These are phyloP conservation scores for Tetramorium bicarinatum DNA, from an alignment of 2,888 invertebrate genomes.

Conservation along the genomic window DNA sequence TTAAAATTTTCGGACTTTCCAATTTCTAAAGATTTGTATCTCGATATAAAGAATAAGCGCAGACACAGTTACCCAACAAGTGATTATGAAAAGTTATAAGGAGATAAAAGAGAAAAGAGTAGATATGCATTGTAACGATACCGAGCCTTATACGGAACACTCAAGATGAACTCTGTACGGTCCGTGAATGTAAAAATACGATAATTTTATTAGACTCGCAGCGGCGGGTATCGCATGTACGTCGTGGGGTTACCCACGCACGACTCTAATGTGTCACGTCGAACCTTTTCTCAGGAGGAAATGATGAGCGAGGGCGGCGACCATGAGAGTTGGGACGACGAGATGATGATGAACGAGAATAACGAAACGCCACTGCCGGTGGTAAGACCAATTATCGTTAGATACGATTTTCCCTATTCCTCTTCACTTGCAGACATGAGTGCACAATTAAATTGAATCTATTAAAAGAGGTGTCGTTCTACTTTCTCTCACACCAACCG, in stretches of 20 bases:
- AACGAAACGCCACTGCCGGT: constrained; percentile 83
- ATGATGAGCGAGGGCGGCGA: constrained; percentile 85
- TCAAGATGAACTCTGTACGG: constrained; percentile 16
- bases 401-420: constrained; percentile 15
- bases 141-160: constrained; percentile 1
- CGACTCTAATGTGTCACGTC: constrained; percentile 51
- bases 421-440: constrained; percentile 10
- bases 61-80: not conserved
- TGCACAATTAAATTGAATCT: constrained; percentile 44
- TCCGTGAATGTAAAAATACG: constrained; percentile 40
- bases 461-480: constrained; percentile 30
- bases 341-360: constrained; percentile 84
- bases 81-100: not conserved
- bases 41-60: not conserved
- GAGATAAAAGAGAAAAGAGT: not conserved
- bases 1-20: not conserved
- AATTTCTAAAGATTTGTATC: not conserved
- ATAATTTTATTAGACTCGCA: constrained; percentile 51
- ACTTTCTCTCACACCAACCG: constrained; percentile 22
- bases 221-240: constrained; percentile 47
- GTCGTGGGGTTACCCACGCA: constrained; percentile 33
- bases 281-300: constrained; percentile 80
- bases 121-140: not conserved
- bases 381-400: constrained; percentile 76
- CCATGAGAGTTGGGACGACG: constrained; percentile 85